These are phyloP conservation scores for Solenopsis invicta DNA, from an alignment of 1,140 invertebrate genomes.

Conservation along the genomic window DNA sequence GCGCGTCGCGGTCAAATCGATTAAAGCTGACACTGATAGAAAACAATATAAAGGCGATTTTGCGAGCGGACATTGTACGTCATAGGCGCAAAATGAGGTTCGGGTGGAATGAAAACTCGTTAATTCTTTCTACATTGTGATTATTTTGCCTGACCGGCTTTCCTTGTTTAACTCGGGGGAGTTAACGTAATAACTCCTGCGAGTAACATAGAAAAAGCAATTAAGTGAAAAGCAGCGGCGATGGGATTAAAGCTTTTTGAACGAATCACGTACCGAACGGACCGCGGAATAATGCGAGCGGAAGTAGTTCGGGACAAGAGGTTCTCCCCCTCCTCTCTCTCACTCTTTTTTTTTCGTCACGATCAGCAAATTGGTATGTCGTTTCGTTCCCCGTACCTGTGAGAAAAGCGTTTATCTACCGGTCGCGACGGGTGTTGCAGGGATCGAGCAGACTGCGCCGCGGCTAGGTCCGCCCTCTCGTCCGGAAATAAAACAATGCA, in stretches of 20 bases:
- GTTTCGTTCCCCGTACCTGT: conserved; percentile 29
- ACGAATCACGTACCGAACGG: conserved; percentile 52
- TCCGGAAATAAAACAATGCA: conserved; percentile 56
- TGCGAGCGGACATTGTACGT: not conserved
- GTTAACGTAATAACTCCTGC: conserved; percentile 28
- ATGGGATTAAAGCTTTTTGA: conserved; percentile 58
- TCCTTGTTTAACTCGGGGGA: conserved; percentile 25
- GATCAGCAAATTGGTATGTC: conserved; percentile 55
- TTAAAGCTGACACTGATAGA: conserved; percentile 28
- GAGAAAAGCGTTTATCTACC: conserved; percentile 53
- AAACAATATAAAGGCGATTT: not conserved
- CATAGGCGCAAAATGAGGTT: not conserved
- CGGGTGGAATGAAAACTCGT: conserved; percentile 10
- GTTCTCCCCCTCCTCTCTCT: not conserved
- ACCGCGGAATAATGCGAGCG: conserved; percentile 47
- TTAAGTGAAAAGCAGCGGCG: conserved; percentile 51
- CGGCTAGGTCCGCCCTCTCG: not conserved
- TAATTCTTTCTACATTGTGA: conserved; percentile 1
- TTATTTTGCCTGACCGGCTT: conserved; percentile 11
- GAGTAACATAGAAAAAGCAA: conserved; percentile 32
- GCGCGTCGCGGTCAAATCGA: conserved; percentile 15
- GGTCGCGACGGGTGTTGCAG: conserved; percentile 27
- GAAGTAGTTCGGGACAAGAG: conserved; percentile 25
- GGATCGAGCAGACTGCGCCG: conserved; percentile 25
- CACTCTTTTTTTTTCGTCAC: not conserved